Percentiles rank a stretch among this genome's conserved stretches.
Conservation (phyloP, 2,113 vertebrate genomes). For the Rhabdornis inornatus region DNA sequence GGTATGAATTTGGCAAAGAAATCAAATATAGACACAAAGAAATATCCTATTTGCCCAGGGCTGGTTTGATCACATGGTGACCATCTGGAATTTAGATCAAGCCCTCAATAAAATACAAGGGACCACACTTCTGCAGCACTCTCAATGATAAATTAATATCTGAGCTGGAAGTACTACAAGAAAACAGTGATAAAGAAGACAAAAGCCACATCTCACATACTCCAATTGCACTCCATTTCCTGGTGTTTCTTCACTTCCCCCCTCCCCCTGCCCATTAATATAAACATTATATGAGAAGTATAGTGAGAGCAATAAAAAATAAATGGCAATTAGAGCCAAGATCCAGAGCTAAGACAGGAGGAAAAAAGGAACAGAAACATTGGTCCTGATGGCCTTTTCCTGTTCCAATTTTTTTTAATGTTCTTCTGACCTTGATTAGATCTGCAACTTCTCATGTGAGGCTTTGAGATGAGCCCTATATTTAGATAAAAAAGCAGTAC, state of each 20-base stretch:
- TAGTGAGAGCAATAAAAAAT: slow-evolving; percentile 61
- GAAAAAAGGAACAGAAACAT: slow-evolving; percentile 63
- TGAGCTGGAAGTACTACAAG: slow-evolving; percentile 42
- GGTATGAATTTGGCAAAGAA: slow-evolving; percentile 45
- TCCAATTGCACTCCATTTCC: slow-evolving; percentile 52
- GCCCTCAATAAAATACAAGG: slow-evolving; percentile 14
- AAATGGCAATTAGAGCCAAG: slow-evolving; percentile 48
- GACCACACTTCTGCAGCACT: slow-evolving; percentile 40
- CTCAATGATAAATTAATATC: slow-evolving; percentile 54
- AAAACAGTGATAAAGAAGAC: slow-evolving; percentile 51
- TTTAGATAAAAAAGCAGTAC: slow-evolving; percentile 30
- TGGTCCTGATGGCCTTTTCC: slow-evolving; percentile 67
- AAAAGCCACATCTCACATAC: slow-evolving; percentile 52
- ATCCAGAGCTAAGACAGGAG: slow-evolving; percentile 60
- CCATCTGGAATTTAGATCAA: slow-evolving; percentile 55
- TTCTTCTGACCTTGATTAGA: slow-evolving; percentile 66
- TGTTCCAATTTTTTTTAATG: slow-evolving; percentile 68
- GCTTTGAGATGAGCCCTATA: slow-evolving; percentile 40
- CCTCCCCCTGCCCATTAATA: slow-evolving; percentile 37
- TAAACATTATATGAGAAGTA: slow-evolving; percentile 69
- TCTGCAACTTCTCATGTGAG: slow-evolving; percentile 54
- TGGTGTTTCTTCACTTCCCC: slow-evolving; percentile 40
- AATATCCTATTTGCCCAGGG: slow-evolving; percentile 61
- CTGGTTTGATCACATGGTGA: slow-evolving; percentile 34
- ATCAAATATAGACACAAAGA: slow-evolving; percentile 37